Base-by-base conservation (phyloP, 1,140 invertebrate species). In the Anastrepha ludens region DNA sequence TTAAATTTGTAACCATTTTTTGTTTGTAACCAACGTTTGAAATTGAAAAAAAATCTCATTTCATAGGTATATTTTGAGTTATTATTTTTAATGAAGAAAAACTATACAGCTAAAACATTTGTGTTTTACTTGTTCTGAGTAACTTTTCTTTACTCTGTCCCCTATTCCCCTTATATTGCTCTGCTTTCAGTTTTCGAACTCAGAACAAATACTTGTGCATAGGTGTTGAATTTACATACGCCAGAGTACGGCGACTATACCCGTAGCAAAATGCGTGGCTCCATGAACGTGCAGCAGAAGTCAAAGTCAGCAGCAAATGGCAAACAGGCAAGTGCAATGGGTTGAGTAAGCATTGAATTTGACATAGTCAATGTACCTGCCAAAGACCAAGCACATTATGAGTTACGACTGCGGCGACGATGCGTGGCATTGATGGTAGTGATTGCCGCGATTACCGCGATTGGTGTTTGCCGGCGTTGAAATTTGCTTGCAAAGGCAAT, bases 261-360 rank as follows among this genome's bases (percentile, higher is more conserved):
- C 4, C 29, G 64, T 39, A n/a, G 2, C 64, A 39, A 74, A 50
- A 13, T 44, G 44, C 70, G 3, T 74, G 0, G 44, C 5, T 74
- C 70, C 70, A 74, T 74, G 70, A 74, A 74, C 70, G 70, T 47
- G 47, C 17, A 81, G 15, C 20, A 20, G 55, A 81, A 81, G 74
- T 81, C 74, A 81, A 50, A 81, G 74, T 81, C 74, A 81, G 74
- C 74, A 55, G 13, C 9, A 20, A 55, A 50, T 55, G 74, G 47
- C 74, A n/a, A 81, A 81, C 74, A 81, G 74, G 8, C 70, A 81
- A 81, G 74, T 81, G 70, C 70, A 74, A 47, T 74, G 70, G 11
- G 70, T 50, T 74, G 41, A 8, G 17, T 74, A 47, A 74, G 70
- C 70, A 74, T 50, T 74, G 74, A 81, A 55, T 81, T 81, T 81